Conservation (phyloP, 1,140 invertebrate species). For the Matsumurasca onukii region DNA sequence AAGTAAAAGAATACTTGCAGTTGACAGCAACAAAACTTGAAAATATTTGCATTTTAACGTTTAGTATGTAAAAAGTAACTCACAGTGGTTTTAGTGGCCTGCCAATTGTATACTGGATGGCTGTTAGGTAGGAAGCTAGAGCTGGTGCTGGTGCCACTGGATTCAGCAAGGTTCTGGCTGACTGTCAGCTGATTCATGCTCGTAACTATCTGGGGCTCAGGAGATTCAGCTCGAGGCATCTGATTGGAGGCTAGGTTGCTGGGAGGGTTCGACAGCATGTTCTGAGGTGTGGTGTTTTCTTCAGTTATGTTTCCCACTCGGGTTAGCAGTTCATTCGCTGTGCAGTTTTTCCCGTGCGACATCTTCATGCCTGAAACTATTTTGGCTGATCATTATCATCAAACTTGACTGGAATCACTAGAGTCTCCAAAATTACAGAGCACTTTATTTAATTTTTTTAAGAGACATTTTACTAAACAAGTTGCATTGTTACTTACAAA, state of each 20-base stretch:
- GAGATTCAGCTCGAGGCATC: neutral
- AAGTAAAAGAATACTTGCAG: too few relatives aligned
- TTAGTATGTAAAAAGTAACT: neutral
- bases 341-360: neutral
- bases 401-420: too few relatives aligned
- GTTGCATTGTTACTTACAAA: too few relatives aligned
- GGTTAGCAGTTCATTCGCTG: neutral
- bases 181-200: neutral
- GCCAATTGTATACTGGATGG: slow-evolving; percentile 57
- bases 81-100: slow-evolving; percentile 69
- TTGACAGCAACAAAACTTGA: too few relatives aligned
- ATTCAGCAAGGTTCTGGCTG: neutral
- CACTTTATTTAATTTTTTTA: too few relatives aligned
- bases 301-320: neutral
- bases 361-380: neutral
- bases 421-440: too few relatives aligned
- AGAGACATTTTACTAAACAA: too few relatives aligned
- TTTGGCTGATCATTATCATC: too few relatives aligned
- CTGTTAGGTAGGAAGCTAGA: neutral
- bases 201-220: neutral
- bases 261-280: slow-evolving; percentile 7
- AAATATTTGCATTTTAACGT: too few relatives aligned
- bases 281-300: neutral
- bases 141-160: neutral
- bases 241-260: neutral